These are phyloP conservation scores for Euthynnus affinis DNA, from an alignment of 2,797 vertebrate genomes.

Conservation along the genomic window DNA sequence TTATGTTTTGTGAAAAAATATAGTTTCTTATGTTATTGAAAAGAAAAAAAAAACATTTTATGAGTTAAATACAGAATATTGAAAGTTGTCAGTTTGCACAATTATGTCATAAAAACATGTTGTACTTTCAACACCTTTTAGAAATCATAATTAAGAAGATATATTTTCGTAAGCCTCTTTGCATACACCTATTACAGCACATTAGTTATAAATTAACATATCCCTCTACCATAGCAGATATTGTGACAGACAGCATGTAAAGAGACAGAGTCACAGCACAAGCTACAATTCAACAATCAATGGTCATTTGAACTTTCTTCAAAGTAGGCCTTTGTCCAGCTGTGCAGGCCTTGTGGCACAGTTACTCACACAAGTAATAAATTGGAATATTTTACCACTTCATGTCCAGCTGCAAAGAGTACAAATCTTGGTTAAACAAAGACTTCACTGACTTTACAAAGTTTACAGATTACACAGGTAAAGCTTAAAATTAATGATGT, in stretches of 20 bases:
- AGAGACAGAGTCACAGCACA: neutral
- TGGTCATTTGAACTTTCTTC: neutral
- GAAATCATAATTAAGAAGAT: conserved; percentile 28
- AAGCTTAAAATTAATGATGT: neutral
- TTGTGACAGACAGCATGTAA: neutral
- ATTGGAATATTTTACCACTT: neutral
- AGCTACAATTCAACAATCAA: conserved; percentile 19
- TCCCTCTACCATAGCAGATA: conserved; percentile 27
- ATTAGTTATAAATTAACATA: conserved; percentile 56
- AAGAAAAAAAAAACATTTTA: neutral
- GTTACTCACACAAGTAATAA: neutral
- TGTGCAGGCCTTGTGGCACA: neutral
- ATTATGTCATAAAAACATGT: neutral
- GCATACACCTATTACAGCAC: conserved; percentile 44
- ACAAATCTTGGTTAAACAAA: neutral
- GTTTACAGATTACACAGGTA: neutral
- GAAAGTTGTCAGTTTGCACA: neutral
- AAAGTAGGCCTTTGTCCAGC: neutral
- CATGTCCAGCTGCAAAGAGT: neutral
- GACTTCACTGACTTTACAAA: neutral
- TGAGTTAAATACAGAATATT: neutral
- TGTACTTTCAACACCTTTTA: conserved; percentile 13
- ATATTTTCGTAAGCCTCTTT: conserved; percentile 22
- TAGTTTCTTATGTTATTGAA: neutral
- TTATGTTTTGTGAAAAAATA: conserved; percentile 8